Base-by-base conservation (phyloP, 2,113 vertebrate species). In the Melanocharis versteri region DNA sequence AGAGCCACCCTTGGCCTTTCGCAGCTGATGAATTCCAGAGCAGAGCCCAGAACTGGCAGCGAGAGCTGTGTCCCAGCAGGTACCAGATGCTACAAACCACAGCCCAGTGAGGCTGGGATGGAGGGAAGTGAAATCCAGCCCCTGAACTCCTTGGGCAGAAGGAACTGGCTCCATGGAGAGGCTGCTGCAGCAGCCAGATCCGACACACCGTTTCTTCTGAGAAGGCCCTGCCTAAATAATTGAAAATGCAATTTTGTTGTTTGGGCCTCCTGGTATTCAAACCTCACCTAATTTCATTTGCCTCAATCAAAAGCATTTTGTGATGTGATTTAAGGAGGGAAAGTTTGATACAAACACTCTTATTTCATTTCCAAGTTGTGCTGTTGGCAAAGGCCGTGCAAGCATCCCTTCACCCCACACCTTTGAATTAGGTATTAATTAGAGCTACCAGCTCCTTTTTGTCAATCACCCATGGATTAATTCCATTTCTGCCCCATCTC, bases 211-310 rank as follows among this genome's bases (percentile, higher is more conserved):
- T 68, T 80, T 31, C 83, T 91, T 72, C 57, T 79, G 94, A 95
- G 78, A 69, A 53, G n/a, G 80, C 37, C 83, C 78, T 73, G 86
- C 54, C 94, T 15, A 5, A 56, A 18, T 93, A 93, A 93, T 79
- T 90, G 89, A 69, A 96, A 96, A 97, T 82, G 78, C 54, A 89
- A 77, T 96, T 97, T 92, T 18, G 10, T 62, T 90, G 60, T 93
- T 96, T 93, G 90, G 80, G 68, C 71, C 57, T 90, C 60, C 60
- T 75, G 85, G 42, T 94, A 92, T 95, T 97, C 87, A 89, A 75
- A 70, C 35, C 90, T 65, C 40, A 66, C 39, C 56, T 90, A 94
- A 97, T 97, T 95, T 50, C 89, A 94, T 95, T 81, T 83, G 79
- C 85, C 21, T 90, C 79, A 78, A 91, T 78, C 87, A 93, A 87